These are phyloP conservation scores for Betta splendens DNA, from an alignment of 2,797 vertebrate species.

Conservation along the genomic window DNA sequence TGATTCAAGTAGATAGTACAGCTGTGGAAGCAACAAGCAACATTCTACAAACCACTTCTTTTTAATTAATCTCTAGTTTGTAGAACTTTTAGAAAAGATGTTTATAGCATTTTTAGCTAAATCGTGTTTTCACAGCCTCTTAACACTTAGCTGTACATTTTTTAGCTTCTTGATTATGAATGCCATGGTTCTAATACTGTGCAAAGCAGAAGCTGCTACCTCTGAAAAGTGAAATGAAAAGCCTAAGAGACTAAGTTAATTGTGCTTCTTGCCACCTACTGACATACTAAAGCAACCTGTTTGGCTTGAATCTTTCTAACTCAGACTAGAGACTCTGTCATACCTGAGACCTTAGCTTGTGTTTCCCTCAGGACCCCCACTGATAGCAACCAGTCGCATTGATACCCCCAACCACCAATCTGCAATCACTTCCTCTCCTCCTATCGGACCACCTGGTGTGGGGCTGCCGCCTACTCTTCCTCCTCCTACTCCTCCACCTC, in stretches of 20 bases:
- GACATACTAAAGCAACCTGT: slow-evolving; percentile 2
- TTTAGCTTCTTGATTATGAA: neutral
- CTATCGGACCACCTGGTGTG: slow-evolving; percentile 78
- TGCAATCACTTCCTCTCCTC: slow-evolving; percentile 72
- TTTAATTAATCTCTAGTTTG: neutral
- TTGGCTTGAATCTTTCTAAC: neutral
- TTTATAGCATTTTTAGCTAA: neutral
- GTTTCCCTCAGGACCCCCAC: slow-evolving; percentile 88
- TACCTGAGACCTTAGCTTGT: slow-evolving; percentile 69
- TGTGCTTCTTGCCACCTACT: neutral
- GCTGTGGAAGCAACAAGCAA: neutral
- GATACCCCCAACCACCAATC: slow-evolving; percentile 89
- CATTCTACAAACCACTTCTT: neutral
- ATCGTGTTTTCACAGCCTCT: neutral
- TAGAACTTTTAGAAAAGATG: neutral
- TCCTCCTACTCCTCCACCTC: slow-evolving; percentile 70
- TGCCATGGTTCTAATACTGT: neutral
- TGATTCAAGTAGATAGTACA: neutral
- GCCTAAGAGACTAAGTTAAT: no score
- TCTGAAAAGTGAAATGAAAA: neutral
- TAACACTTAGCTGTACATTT: neutral
- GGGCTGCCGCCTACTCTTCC: slow-evolving; percentile 77
- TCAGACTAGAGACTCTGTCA: slow-evolving; percentile 13
- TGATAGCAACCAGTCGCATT: slow-evolving; percentile 89
- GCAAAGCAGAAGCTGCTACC: neutral